These are phyloP conservation scores for Phaedon cochleariae DNA, from an alignment of 2,888 invertebrate genomes.

Conservation along the genomic window DNA sequence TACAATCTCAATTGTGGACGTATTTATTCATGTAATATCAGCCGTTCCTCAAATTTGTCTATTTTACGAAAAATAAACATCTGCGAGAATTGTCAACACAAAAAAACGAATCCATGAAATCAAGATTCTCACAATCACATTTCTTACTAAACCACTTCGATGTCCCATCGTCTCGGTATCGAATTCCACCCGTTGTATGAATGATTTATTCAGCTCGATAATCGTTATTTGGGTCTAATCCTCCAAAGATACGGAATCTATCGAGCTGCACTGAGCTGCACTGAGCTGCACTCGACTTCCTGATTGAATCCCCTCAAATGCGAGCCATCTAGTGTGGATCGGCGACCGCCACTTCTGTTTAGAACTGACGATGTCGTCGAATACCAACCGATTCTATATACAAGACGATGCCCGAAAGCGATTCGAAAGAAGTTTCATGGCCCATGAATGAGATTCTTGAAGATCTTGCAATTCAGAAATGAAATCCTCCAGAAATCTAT, in stretches of 20 bases:
- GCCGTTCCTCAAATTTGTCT: too few species aligned
- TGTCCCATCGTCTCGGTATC: neutral
- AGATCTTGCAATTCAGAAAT: neutral
- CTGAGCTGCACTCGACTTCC: conserved; percentile 1
- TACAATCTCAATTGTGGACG: too few species aligned
- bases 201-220: neutral
- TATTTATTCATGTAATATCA: too few species aligned
- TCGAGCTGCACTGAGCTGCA: neutral
- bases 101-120: too few species aligned
- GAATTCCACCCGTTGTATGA: neutral
- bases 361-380: neutral
- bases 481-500: too few species aligned
- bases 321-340: neutral
- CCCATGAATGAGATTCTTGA: neutral
- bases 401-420: neutral
- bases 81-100: too few species aligned
- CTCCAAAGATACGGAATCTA: neutral
- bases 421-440: too few species aligned
- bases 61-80: too few species aligned
- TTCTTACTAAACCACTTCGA: neutral
- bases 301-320: neutral
- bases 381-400: neutral
- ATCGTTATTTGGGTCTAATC: conserved; percentile 2
- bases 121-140: too few species aligned
- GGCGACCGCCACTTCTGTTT: neutral